Percentiles rank a stretch among this genome's conserved stretches.
phyloP scores from a whole-genome alignment of 2,888 invertebrate species.

The Erebia aethiops region DNA sequence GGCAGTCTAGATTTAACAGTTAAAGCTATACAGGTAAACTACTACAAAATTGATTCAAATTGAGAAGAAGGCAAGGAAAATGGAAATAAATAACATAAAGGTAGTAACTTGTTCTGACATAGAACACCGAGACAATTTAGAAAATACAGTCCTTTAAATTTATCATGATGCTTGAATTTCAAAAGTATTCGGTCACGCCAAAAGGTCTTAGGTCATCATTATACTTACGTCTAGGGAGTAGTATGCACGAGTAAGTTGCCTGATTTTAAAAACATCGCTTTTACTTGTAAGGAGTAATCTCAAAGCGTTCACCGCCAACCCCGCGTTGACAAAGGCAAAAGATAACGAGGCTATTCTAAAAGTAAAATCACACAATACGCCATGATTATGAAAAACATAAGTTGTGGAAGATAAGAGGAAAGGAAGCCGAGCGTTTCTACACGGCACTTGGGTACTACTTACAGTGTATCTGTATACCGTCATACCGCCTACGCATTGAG shows the following conservation, averaged over 20 bases:
- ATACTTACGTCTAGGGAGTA: not conserved
- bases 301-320: constrained; percentile 19
- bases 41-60: not conserved
- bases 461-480: not conserved
- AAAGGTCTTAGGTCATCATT: not conserved
- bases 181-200: not conserved
- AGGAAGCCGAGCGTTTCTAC: constrained; percentile 13
- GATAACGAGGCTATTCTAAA: constrained; percentile 21
- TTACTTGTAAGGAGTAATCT: constrained; percentile 13
- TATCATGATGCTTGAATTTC: not conserved
- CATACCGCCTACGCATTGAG: constrained; percentile 40
- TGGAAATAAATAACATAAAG: too few relatives aligned
- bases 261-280: constrained; percentile 12
- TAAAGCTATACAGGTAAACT: not conserved
- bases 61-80: not conserved
- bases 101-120: too few relatives aligned
- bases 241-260: not conserved
- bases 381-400: constrained; percentile 24
- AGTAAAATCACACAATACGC: constrained; percentile 19
- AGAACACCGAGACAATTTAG: not conserved
- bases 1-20: not conserved
- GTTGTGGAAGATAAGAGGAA: constrained; percentile 20
- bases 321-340: constrained; percentile 17
- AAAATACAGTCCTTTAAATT: too few relatives aligned
- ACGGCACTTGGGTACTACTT: constrained; percentile 1